Evolutionary conservation across 2,797 vertebrate species (phyloP).

Genomic region (Momotus momota): DNA sequence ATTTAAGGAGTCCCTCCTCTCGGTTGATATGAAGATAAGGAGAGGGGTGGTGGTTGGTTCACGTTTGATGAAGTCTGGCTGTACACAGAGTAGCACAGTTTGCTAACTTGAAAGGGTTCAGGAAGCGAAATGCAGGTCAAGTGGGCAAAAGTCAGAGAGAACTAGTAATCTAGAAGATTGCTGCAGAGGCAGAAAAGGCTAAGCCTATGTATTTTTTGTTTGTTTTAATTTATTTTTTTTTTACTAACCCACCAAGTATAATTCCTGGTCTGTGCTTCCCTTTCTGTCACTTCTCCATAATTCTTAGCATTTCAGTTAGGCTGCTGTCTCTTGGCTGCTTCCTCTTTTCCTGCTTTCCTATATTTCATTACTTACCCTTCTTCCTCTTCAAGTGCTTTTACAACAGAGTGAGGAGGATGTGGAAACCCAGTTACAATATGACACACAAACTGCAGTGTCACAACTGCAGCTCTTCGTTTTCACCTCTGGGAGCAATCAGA

Average conservation of each 20-base stretch:
- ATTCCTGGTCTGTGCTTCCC: slow-evolving; percentile 94
- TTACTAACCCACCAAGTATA: slow-evolving; percentile 68
- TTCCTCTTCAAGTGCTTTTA: slow-evolving; percentile 90
- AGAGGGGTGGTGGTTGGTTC: not conserved
- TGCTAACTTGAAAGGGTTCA: not conserved
- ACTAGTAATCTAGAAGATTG: not conserved
- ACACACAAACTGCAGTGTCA: slow-evolving; percentile 83
- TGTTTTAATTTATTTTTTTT: not conserved
- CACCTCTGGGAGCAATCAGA: slow-evolving; percentile 25
- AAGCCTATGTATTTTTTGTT: not conserved
- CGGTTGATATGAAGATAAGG: not conserved
- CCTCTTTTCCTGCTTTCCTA: slow-evolving; percentile 97
- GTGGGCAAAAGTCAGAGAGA: not conserved
- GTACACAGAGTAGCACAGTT: not conserved
- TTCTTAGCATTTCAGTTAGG: slow-evolving; percentile 92
- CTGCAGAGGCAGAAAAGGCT: not conserved
- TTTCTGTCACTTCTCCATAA: slow-evolving; percentile 99
- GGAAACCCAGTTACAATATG: slow-evolving; percentile 87
- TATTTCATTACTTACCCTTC: slow-evolving; percentile 93
- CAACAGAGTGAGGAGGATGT: slow-evolving; percentile 82
- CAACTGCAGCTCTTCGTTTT: slow-evolving; percentile 43
- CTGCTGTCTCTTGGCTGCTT: slow-evolving; percentile 85
- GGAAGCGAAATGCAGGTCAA: not conserved
- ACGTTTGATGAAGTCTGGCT: not conserved
- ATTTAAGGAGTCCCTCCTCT: not conserved